Percentiles rank a stretch among this genome's conserved stretches.
Evolutionary conservation across 2,113 vertebrate species (phyloP).

Genomic region (Malaclemys terrapin): DNA sequence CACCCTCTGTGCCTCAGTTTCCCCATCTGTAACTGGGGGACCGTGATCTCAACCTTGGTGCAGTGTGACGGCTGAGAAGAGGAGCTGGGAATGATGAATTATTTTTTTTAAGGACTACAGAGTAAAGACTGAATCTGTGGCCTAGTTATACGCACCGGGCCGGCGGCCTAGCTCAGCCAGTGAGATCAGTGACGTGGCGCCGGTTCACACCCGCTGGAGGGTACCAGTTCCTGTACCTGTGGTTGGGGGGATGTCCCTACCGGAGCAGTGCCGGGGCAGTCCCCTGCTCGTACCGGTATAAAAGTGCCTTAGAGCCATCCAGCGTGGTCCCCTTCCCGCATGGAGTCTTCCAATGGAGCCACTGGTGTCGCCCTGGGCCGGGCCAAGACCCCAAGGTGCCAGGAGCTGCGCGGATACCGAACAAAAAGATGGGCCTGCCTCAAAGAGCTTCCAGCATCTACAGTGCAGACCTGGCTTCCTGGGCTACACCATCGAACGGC

Average conservation of each 20-base stretch:
- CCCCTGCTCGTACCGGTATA: not conserved
- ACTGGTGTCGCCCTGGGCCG: no score
- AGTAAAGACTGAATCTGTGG: no score
- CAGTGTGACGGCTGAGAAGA: not conserved
- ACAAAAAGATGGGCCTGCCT: no score
- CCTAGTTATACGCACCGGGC: not conserved
- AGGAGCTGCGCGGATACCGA: no score
- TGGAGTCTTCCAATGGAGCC: not conserved
- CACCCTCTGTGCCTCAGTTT: not conserved
- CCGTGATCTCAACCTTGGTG: not conserved
- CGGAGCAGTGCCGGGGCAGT: no score
- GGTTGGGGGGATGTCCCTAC: no score
- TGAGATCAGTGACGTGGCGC: not conserved
- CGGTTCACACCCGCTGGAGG: not conserved
- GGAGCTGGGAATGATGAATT: not conserved
- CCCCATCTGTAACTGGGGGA: not conserved
- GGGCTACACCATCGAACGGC: no score
- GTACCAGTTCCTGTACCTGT: no score
- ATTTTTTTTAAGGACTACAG: not conserved
- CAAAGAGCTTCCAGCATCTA: not conserved
- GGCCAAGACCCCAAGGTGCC: no score
- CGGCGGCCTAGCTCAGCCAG: no score
- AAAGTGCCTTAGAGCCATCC: not conserved
- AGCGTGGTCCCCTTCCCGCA: not conserved
- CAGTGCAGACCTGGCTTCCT: no score